phyloP scores from a whole-genome alignment of 2,888 invertebrate species.

The Ormyrus thymus region DNA sequence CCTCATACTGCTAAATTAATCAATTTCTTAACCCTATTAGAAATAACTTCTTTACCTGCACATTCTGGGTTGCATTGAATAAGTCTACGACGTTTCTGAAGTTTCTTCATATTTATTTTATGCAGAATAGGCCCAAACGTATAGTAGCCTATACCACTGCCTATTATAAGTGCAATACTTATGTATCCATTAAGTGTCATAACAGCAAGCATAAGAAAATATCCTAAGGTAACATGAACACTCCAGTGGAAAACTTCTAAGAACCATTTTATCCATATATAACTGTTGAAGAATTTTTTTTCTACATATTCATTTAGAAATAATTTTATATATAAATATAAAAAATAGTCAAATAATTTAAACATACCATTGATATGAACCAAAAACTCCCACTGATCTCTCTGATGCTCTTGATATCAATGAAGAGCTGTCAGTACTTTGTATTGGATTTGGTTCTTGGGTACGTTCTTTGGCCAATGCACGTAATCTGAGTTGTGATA shows the following conservation, averaged over 20 bases:
- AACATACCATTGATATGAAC: slow-evolving; percentile 63
- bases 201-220: slow-evolving; percentile 84
- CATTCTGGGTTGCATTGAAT: slow-evolving; percentile 67
- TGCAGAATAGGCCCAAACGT: slow-evolving; percentile 77
- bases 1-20: neutral
- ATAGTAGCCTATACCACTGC: slow-evolving; percentile 80
- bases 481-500: slow-evolving; percentile 75
- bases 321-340: neutral
- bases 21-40: neutral
- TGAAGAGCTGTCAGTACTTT: slow-evolving; percentile 74
- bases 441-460: slow-evolving; percentile 63
- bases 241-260: slow-evolving; percentile 77
- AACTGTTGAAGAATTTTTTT: slow-evolving; percentile 54
- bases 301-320: neutral
- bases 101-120: slow-evolving; percentile 76
- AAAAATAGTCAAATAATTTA: slow-evolving; percentile 13
- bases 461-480: slow-evolving; percentile 70
- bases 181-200: slow-evolving; percentile 85
- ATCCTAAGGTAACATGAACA: slow-evolving; percentile 79
- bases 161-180: slow-evolving; percentile 80
- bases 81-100: slow-evolving; percentile 66
- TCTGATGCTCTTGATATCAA: slow-evolving; percentile 70
- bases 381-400: slow-evolving; percentile 52
- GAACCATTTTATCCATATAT: slow-evolving; percentile 71
- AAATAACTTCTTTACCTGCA: slow-evolving; percentile 63